Evolutionary conservation across 2,797 vertebrate genomes (phyloP), one percentile per base, ranked within the genome.

Genomic region (Coilia nasus): DNA sequence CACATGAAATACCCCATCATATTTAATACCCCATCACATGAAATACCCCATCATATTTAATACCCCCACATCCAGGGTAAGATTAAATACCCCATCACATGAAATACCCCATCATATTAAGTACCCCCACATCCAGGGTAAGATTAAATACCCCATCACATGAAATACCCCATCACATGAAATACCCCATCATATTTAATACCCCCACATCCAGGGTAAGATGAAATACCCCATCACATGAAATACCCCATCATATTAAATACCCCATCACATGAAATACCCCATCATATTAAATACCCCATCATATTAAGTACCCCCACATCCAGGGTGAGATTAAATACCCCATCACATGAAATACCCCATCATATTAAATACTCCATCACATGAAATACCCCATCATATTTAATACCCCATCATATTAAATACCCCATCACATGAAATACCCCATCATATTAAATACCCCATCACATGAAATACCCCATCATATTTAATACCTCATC

Each of bases 61-160:
- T 5, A 41, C 35, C 60, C 35, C 35, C 35, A 41, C 35, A 41
- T 41, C 35, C 35, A 41, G 35, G 35, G 35, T 41, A 41, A 41
- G 5, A 25, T n/a, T n/a, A n/a, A n/a, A n/a, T n/a, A n/a, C n/a
- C n/a, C n/a, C 35, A 41, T 5, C 35, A 2, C 35, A 41, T 41
- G 2, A 41, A 41, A 41, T 54, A 54, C 50, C 14, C 9, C 50
- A 3, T 2, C 7, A 9, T 19, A 25, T 25, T 25, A 64, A 64
- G n/a, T 64, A 25, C 60, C 2, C n/a, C 6, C 6, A 25, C n/a
- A 9, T 64, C 21, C 7, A 64, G 60, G 92, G 94, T 94, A 82
- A 88, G 54, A 25, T 11, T 28, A 28, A 25, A 67, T 28, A 67
- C 62, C 2, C 50, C 1, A 9, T 1, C 50, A 54, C 2, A 54